These are phyloP conservation scores for Tricholauxania praeusta DNA, from an alignment of 2,888 invertebrate species.

Conservation along the genomic window DNA sequence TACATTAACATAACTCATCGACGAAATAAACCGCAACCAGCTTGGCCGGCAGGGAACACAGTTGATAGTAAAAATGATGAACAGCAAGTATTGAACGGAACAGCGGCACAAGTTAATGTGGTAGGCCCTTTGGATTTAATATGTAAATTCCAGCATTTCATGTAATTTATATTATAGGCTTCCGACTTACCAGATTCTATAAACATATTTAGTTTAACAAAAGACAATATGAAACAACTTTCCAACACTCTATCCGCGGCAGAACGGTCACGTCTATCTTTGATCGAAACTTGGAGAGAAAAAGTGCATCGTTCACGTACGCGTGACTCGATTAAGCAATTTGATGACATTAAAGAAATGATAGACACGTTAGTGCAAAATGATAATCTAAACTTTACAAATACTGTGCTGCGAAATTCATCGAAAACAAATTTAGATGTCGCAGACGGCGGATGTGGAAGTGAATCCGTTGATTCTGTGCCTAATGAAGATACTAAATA, in stretches of 20 bases:
- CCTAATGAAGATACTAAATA: constrained; percentile 32
- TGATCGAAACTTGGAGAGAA: constrained; percentile 64
- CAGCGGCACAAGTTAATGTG: not conserved
- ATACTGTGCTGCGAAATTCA: constrained; percentile 44
- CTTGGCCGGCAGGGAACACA: constrained; percentile 47
- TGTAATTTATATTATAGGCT: constrained; percentile 8
- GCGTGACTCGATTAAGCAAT: constrained; percentile 57
- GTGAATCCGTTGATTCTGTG: constrained; percentile 32
- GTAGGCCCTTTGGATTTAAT: not conserved
- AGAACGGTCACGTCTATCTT: constrained; percentile 54
- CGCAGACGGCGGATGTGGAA: constrained; percentile 39
- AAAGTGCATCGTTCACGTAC: constrained; percentile 62
- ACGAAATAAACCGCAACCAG: constrained; percentile 57
- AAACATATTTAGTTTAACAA: constrained; percentile 61
- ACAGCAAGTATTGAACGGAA: not conserved
- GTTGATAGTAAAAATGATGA: not conserved
- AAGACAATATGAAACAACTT: constrained; percentile 60
- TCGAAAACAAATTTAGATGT: constrained; percentile 36
- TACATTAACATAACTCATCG: constrained; percentile 68
- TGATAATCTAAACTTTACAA: constrained; percentile 60
- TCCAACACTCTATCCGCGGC: constrained; percentile 46
- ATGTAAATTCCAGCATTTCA: not conserved
- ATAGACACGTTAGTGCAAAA: constrained; percentile 57
- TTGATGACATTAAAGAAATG: constrained; percentile 58
- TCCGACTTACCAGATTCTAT: constrained; percentile 41